A percentile compares a stretch with the other conserved stretches of the same genome.
These are phyloP conservation scores for Oreochromis mossambicus DNA, from an alignment of 2,797 vertebrate genomes.

Conservation along the genomic window DNA sequence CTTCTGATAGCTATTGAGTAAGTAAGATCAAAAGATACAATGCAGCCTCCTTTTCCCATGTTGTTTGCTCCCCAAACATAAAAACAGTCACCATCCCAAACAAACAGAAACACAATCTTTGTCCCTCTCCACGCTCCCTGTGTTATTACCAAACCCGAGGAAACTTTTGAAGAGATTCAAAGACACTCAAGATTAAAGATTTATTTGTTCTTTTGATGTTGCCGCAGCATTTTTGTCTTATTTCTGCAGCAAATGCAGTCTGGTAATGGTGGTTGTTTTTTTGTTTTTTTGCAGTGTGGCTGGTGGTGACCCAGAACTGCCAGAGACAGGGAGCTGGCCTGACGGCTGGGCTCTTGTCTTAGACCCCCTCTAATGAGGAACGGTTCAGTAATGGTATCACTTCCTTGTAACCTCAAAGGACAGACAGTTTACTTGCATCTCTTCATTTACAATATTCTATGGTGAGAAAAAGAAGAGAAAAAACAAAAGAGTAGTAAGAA, in stretches of 20 bases:
- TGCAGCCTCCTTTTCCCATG: background rate
- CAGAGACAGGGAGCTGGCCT: constrained; percentile 47
- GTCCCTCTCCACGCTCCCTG: constrained; percentile 23
- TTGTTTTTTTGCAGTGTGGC: background rate
- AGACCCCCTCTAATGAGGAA: constrained; percentile 59
- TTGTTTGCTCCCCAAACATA: constrained; percentile 25
- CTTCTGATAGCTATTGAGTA: background rate
- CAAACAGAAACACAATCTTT: constrained; percentile 26
- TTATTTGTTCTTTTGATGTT: constrained; percentile 71
- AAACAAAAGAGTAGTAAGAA: background rate
- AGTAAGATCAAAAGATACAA: constrained; percentile 41
- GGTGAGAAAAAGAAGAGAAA: background rate
- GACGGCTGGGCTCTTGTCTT: constrained; percentile 21
- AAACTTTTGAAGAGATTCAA: constrained; percentile 60
- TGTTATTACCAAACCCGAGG: constrained; percentile 42
- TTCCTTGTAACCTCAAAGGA: constrained; percentile 58
- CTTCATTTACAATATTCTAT: background rate
- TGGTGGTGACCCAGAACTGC: constrained; percentile 72
- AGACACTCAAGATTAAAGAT: constrained; percentile 73
- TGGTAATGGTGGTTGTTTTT: constrained; percentile 32
- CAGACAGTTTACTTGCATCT: constrained; percentile 10
- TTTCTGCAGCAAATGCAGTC: constrained; percentile 45
- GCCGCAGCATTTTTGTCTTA: constrained; percentile 46
- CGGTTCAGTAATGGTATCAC: constrained; percentile 38
- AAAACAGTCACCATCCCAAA: constrained; percentile 26